phyloP scores from a whole-genome alignment of 2,797 vertebrate species.

The Morelia viridis region DNA sequence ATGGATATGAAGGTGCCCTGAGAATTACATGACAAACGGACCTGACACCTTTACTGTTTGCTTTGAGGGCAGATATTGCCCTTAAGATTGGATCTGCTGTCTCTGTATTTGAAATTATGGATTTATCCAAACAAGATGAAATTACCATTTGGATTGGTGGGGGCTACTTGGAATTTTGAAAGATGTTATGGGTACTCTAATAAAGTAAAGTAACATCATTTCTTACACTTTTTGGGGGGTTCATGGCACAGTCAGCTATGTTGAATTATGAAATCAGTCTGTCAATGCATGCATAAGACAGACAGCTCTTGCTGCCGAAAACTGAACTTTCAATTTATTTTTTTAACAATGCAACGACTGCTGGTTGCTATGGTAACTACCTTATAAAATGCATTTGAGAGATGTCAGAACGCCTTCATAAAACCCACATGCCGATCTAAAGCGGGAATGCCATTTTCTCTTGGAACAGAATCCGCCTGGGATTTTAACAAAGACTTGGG shows the following conservation, averaged over 20 bases:
- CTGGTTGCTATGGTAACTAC: slow-evolving; percentile 63
- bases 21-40: background rate
- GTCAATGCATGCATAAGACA: background rate
- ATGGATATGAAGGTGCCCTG: background rate
- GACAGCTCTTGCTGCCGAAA: slow-evolving; percentile 4
- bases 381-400: slow-evolving; percentile 27
- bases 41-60: background rate
- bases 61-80: background rate
- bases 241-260: background rate
- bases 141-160: background rate
- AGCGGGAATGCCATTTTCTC: background rate
- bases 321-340: background rate
- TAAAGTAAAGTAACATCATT: background rate
- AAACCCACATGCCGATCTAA: slow-evolving; percentile 21
- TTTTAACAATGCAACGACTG: background rate
- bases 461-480: background rate
- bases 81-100: background rate
- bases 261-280: background rate
- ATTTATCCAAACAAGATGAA: background rate
- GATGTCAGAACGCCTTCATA: background rate
- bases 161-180: background rate
- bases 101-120: background rate
- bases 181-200: background rate
- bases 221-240: too few relatives aligned
- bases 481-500: background rate